A percentile compares a stretch with the other conserved stretches of the same genome.
These are phyloP conservation scores for Agrotis puta DNA, from an alignment of 2,888 invertebrate genomes.

Conservation along the genomic window DNA sequence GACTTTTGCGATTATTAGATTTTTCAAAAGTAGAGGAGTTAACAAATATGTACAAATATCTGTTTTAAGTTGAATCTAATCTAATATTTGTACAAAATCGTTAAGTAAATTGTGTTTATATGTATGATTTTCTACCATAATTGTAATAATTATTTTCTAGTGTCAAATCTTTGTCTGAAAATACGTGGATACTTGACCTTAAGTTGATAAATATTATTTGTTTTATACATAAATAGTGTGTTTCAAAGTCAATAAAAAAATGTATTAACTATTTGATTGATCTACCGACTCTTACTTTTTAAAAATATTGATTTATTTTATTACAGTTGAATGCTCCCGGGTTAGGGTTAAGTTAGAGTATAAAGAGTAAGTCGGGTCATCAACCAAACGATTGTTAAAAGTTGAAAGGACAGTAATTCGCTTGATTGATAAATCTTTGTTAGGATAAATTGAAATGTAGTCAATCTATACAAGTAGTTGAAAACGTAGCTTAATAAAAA, in stretches of 20 bases:
- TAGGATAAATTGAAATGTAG: background rate
- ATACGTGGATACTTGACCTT: conserved; percentile 35
- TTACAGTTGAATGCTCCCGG: too few relatives aligned
- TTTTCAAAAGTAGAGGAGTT: too few relatives aligned
- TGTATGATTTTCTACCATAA: conserved; percentile 9
- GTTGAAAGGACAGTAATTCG: background rate
- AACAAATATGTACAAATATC: too few relatives aligned
- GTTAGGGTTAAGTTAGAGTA: too few relatives aligned
- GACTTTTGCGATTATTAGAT: too few relatives aligned
- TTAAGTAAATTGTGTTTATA: too few relatives aligned
- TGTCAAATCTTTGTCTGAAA: conserved; percentile 48
- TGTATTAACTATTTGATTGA: conserved; percentile 36
- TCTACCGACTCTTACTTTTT: conserved; percentile 1
- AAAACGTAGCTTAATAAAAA: background rate
- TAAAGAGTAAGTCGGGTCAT: background rate
- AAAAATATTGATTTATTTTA: background rate
- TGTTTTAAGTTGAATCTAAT: too few relatives aligned
- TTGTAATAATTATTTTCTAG: conserved; percentile 13
- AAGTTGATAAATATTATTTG: conserved; percentile 1
- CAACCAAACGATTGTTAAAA: background rate
- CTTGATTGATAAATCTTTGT: background rate
- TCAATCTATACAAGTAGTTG: background rate
- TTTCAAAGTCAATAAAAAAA: conserved; percentile 14
- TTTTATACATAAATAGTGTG: background rate
- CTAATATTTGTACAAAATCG: too few relatives aligned